Evolutionary conservation across 2,113 vertebrate genomes (phyloP), one percentile per base, ranked within the genome.

Genomic region (Eurystomus gularis): DNA sequence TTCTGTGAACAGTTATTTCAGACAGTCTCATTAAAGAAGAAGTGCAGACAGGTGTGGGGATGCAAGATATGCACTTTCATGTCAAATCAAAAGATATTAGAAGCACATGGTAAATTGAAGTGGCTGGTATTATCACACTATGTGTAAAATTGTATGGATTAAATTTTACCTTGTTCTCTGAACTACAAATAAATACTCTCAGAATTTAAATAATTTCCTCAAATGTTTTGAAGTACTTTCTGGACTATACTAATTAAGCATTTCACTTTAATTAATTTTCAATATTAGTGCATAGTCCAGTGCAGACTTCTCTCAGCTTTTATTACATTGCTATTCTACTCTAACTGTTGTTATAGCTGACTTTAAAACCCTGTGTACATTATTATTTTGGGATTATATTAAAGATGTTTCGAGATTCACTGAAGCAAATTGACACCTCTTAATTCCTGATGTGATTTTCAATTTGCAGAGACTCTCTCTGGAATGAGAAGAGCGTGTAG

Each of bases 391-490:
- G 4, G 7, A 58, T 84, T 86, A 64, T 60, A 70, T 66, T 71
- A 77, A 78, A 73, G 25, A 35, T 17, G 6, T 48, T 73, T 84
- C 75, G 60, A 89, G 29, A 89, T 51, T 81, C 46, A 66, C 44
- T 75, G 42, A 15, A 75, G 8, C 24, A 91, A 92, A 93, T 11
- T 48, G 52, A 58, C 39, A 65, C 29, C 28, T 71, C 29, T 51
- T 87, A 84, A 89, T 93, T 94, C 70, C 23, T 89, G 60, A 89
- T 57, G 21, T 78, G 48, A 71, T 85, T 96, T 89, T 82, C 61
- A 78, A 57, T 91, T 95, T 89, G 21, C 57, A 80, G 44, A 82
- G 29, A 24, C 14, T 79, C 21, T n/a, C n/a, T 76, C 23, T 62
- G n/a, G 52, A 91, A 72, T 31, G 7, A 89, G 24, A 52, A 33